Conservation (phyloP, 2,888 invertebrate species). For the Sinotaia quadrata region DNA sequence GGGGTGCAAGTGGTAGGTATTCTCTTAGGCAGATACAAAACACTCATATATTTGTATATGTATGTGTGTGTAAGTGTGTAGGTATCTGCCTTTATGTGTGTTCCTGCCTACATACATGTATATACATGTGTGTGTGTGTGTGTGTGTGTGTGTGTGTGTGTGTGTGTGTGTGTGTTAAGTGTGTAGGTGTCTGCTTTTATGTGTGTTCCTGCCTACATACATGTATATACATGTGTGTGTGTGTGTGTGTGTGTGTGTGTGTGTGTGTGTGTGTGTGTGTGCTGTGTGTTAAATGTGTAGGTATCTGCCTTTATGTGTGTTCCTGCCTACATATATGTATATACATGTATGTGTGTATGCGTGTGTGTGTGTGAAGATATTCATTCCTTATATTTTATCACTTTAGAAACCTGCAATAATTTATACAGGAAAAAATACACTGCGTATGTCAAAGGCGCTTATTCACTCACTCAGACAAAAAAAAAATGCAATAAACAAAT, state of each 20-base stretch:
- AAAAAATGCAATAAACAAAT: too few relatives aligned
- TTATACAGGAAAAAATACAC: too few relatives aligned
- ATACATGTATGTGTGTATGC: background rate
- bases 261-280: conserved; percentile 1
- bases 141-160: background rate
- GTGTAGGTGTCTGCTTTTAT: background rate
- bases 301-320: background rate
- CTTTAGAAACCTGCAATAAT: too few relatives aligned
- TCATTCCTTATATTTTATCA: too few relatives aligned
- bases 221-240: background rate
- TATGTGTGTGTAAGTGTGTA: background rate
- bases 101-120: background rate
- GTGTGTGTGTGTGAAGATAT: background rate
- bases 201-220: background rate
- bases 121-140: background rate
- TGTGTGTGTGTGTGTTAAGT: too few relatives aligned
- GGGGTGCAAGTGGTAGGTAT: too few relatives aligned
- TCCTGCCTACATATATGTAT: background rate
- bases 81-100: background rate
- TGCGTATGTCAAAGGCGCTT: too few relatives aligned
- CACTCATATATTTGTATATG: background rate
- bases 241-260: conserved; percentile 9
- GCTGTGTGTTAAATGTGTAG: background rate
- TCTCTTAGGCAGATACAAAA: too few relatives aligned
- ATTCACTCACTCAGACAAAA: too few relatives aligned